Evolutionary conservation across 1,140 invertebrate species (phyloP).

Genomic region (Oppia nitens): DNA sequence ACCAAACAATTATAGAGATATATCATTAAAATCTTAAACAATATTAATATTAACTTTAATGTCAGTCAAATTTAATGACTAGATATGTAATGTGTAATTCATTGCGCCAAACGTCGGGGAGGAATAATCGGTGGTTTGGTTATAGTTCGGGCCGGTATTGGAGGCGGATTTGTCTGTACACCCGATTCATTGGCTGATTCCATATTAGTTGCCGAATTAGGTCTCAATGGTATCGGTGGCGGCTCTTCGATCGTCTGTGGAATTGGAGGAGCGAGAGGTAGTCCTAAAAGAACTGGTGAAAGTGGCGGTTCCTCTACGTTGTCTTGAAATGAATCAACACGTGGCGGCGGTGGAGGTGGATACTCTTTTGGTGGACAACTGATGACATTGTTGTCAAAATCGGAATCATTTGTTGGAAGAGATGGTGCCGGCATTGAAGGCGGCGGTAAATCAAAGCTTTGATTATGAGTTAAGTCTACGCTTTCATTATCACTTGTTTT

Average conservation of each 20-base stretch:
- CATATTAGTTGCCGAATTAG: background rate
- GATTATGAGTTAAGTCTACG: background rate
- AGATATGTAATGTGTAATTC: background rate
- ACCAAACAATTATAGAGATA: too few species aligned
- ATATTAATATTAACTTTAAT: too few species aligned
- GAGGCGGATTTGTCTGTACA: background rate
- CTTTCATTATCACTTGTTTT: background rate
- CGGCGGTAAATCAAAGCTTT: constrained; percentile 10
- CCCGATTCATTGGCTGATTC: background rate
- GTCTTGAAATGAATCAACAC: constrained; percentile 2
- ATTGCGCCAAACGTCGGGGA: background rate
- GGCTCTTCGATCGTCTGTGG: background rate
- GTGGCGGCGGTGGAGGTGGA: background rate
- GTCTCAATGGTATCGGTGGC: constrained; percentile 11
- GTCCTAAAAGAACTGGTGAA: background rate
- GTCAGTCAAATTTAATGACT: too few species aligned
- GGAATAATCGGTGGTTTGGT: background rate
- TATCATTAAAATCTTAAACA: too few species aligned
- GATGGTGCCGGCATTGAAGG: background rate
- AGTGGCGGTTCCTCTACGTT: background rate
- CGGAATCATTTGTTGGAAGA: background rate
- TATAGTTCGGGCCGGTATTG: constrained; percentile 9
- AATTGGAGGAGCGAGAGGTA: background rate
- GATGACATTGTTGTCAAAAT: background rate
- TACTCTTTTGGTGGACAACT: too few species aligned